Percentiles rank a stretch among this genome's conserved stretches.
phyloP scores from a whole-genome alignment of 2,113 vertebrate genomes.

The Misgurnus anguillicaudatus region DNA sequence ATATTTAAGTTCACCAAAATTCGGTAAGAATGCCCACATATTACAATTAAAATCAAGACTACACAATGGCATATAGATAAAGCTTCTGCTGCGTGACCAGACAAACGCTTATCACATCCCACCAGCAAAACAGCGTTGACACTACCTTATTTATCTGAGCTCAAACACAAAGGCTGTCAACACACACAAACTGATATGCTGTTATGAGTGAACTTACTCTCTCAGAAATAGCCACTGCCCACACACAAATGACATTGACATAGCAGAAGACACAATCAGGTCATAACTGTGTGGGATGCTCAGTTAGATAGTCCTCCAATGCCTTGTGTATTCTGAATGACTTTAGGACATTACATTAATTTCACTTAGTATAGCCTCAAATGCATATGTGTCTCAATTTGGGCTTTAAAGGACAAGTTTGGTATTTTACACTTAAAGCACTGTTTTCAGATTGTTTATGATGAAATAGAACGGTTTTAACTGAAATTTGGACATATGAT shows the following conservation, averaged over 20 bases:
- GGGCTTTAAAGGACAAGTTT: too few species aligned
- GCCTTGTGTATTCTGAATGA: too few species aligned
- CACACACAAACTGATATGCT: conserved; percentile 11
- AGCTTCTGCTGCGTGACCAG: not conserved
- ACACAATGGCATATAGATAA: conserved; percentile 32
- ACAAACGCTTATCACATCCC: conserved; percentile 19
- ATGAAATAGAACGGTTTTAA: too few species aligned
- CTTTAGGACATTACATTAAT: too few species aligned
- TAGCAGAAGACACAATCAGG: conserved; percentile 38
- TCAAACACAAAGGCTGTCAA: conserved; percentile 5
- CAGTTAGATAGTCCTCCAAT: too few species aligned
- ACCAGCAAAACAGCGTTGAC: not conserved
- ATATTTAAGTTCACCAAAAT: conserved; percentile 19
- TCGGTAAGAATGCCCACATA: not conserved
- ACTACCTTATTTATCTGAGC: conserved; percentile 6
- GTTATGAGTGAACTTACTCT: not conserved
- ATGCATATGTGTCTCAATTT: too few species aligned
- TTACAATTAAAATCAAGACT: conserved; percentile 27
- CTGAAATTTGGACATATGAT: too few species aligned
- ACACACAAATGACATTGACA: conserved; percentile 11
- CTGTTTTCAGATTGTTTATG: too few species aligned
- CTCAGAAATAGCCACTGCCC: not conserved
- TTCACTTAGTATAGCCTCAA: too few species aligned
- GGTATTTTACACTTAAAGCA: too few species aligned
- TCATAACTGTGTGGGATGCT: conserved; percentile 38